Evolutionary conservation across 2,888 invertebrate genomes (phyloP), one percentile per base, ranked within the genome.

Genomic region (Pocota personata): DNA sequence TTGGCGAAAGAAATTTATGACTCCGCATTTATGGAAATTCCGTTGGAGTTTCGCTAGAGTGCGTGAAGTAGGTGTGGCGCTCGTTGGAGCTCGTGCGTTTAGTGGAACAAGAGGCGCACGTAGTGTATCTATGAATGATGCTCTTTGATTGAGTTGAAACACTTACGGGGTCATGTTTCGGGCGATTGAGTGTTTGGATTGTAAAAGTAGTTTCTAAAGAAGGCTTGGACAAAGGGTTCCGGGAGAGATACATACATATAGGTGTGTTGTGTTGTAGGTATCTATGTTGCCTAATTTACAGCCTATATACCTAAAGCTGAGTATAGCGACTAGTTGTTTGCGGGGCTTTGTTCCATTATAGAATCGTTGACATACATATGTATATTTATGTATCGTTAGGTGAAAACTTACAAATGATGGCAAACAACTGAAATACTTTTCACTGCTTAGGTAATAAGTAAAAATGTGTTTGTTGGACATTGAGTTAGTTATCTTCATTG

Each of bases 41-140:
- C 43, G 37, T 60, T 50, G 12, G 35, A 32, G 75, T 52, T 52
- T 32, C 58, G 50, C 67, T 48, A 35, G 60, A 62, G 77, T 71
- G 77, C 62, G 77, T 69, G 69, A 62, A 69, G 77, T 32, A 71
- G 77, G 77, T 78, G 77, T 78, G 77, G 77, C 69, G 62, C 60
- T 62, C 60, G 60, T 14, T 46, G 46, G 55, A 69, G 52, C 62
- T 62, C 77, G 52, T 69, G 69, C 77, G 69, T 78, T 62, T 67
- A 35, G 21, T 69, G 43, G 60, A 67, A 77, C 67, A 60, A 69
- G 30, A 60, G 58, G 14, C 40, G 48, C 48, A 58, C 50, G 48
- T 37, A 37, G 37, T 67, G 48, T 37, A 27, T 69, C 27, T 32
- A 77, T 69, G 77, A 77, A 67, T 60, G 58, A 60, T 40, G 60